Evolutionary conservation across 2,888 invertebrate species (phyloP), one percentile per base, ranked within the genome.

Genomic region (Caenorhabditis virilis): DNA sequence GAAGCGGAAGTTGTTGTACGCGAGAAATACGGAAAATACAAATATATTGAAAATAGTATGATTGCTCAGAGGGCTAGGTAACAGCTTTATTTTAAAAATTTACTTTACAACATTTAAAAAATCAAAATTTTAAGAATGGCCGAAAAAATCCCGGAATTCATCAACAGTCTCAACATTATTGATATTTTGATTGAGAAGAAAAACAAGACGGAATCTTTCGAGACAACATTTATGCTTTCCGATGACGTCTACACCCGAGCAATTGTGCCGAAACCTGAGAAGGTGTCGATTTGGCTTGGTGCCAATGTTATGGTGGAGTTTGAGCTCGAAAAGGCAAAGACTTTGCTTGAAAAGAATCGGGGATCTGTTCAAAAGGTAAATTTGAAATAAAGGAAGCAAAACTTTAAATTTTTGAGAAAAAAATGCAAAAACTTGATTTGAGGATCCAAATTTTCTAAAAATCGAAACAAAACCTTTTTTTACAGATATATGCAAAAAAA

Each of bases 141-240:
- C 18, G 74, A 72, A 23, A 76, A 74, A 53, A 48, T 76, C n/a
- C 76, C 76, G 5, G 76, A 76, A 42, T 74, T 72, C 54, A 51
- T 68, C 26, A 72, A 64, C 50, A 73, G 71, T 84, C 87, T 97
- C 71, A 88, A 89, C 52, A 90, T 91, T 15, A 92, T 93, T 78
- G 90, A 91, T 73, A 89, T 90, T 79, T 89, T 93, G 84, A 87
- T 67, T 15, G 69, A 69, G 52, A 72, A 69, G 47, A 64, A 61
- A 36, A 68, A 61, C 20, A 70, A 65, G 43, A 63, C 64, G 9
- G 74, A 74, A 43, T 50, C 70, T 20, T 69, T 77, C 52, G 71
- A 74, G 50, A 76, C 77, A 35, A 71, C 70, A 4, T 71, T 67
- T 50, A 51, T 73, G 49, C 55, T 77, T 18, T 67, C 73, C 38